Base-by-base conservation (phyloP, 2,113 vertebrate species). In the Prionailurus viverrinus region DNA sequence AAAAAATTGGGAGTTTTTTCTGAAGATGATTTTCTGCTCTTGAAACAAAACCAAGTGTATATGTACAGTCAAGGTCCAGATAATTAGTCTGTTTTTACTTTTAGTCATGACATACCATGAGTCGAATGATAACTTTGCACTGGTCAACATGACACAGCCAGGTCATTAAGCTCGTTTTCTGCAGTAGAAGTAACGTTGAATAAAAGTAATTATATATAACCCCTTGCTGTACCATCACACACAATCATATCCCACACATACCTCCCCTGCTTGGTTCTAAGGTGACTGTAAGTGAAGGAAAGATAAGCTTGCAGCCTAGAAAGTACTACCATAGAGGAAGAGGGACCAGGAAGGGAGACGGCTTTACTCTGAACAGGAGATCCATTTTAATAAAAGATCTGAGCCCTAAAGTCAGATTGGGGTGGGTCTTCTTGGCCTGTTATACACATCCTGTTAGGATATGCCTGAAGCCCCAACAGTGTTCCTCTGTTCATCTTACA, bases 391-490 rank as follows among this genome's bases (percentile, higher is more conserved):
- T 33, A 29, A 74, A 92, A 41, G 9, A 83, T 53, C n/a, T 41
- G 53, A 74, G 86, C 27, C 23, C 1, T 55, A 15, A 21, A 45
- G 29, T 78, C 23, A 68, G 45, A 41, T 16, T 1, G 29, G 19
- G 11, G 4, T 25, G 76, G 58, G 27, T 53, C 27, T 41, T 19
- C 18, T 41, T 74, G 58, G 19, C 12, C 1, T n/a, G 15, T 53
- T 79, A 45, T 36, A 14, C 36, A 18, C 3, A 29, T 29, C 48
- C 48, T 21, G 36, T 82, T 65, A 65, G 65, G 78, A 33, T 33
- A 27, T 12, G 33, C 14, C 27, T 21, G n/a, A 21, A 29, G 45
- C 23, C 29, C 0, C 10, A n/a, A 4, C 51, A 18, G 5, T 16
- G n/a, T 4, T 66, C 45, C 11, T 55, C 93, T 66, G 41, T 73